Percentiles rank a stretch among this genome's conserved stretches.
These are phyloP conservation scores for Falco rusticolus DNA, from an alignment of 2,797 vertebrate species.

Conservation along the genomic window DNA sequence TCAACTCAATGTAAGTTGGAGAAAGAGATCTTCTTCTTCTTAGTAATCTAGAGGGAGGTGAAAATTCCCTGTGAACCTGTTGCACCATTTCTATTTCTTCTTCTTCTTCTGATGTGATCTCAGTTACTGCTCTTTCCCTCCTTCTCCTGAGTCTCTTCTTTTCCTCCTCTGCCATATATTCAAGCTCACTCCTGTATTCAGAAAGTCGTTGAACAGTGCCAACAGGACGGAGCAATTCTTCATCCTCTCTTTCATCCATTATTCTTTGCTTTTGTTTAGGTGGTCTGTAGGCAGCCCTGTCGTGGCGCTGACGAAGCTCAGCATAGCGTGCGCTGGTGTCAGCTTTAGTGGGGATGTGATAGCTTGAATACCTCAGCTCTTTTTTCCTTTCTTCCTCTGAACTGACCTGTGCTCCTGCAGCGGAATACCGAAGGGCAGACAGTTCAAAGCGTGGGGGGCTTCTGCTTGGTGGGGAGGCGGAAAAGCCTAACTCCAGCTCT, in stretches of 20 bases:
- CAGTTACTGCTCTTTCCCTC: conserved; percentile 82
- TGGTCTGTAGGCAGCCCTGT: conserved; percentile 86
- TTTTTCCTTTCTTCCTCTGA: conserved; percentile 84
- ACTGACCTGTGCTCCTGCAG: conserved; percentile 77
- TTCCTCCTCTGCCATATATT: conserved; percentile 89
- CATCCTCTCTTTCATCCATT: conserved; percentile 91
- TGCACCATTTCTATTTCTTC: conserved; percentile 85
- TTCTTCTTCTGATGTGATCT: conserved; percentile 81
- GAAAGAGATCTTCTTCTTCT: conserved; percentile 94
- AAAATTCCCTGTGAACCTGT: conserved; percentile 77
- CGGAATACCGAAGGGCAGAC: conserved; percentile 87
- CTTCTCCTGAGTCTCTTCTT: conserved; percentile 83
- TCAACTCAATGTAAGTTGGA: conserved; percentile 92
- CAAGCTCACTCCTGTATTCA: conserved; percentile 89
- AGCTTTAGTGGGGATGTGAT: conserved; percentile 90
- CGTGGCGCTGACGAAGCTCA: conserved; percentile 90
- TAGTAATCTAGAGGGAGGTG: conserved; percentile 84
- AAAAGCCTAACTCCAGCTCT: conserved; percentile 93
- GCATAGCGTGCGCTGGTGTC: conserved; percentile 90
- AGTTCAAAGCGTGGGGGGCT: conserved; percentile 95
- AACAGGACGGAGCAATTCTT: conserved; percentile 91
- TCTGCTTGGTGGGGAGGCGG: conserved; percentile 92
- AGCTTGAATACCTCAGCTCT: conserved; percentile 86
- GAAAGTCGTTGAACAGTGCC: conserved; percentile 84
- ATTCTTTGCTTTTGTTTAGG: conserved; percentile 88